Conservation (phyloP, 2,113 vertebrate species). For the Pomatostomus ruficeps region DNA sequence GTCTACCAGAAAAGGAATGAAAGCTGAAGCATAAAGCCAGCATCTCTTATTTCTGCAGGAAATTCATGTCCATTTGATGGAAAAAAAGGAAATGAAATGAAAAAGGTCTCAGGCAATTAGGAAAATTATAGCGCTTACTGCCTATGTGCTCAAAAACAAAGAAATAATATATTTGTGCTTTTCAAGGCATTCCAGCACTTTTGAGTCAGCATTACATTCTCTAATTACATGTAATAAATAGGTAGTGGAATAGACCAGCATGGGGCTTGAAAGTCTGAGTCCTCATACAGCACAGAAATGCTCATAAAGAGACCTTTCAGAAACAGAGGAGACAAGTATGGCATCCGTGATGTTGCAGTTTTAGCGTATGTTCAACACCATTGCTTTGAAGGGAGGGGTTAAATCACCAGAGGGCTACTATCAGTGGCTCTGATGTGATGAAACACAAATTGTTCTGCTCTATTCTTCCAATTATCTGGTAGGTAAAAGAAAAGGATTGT, state of each 20-base stretch:
- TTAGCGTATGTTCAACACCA: neutral
- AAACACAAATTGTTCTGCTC: slow-evolving; percentile 45
- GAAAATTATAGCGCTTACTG: neutral
- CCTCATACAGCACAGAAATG: neutral
- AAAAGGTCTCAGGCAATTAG: neutral
- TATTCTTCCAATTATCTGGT: slow-evolving; percentile 17
- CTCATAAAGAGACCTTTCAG: slow-evolving; percentile 54
- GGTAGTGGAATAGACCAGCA: slow-evolving; percentile 50
- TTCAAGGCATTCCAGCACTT: neutral
- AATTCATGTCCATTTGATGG: neutral
- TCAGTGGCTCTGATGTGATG: slow-evolving; percentile 44
- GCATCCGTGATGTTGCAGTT: neutral
- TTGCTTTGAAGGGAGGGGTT: slow-evolving; percentile 36
- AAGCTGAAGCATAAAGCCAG: neutral
- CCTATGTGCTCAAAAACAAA: neutral
- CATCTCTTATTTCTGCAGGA: neutral
- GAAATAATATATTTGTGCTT: neutral
- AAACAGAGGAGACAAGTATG: slow-evolving; percentile 36
- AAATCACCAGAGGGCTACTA: slow-evolving; percentile 14
- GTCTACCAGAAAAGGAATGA: neutral
- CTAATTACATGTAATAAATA: slow-evolving; percentile 41
- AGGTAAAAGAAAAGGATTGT: neutral
- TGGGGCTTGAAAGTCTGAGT: slow-evolving; percentile 27
- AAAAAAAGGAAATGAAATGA: neutral
- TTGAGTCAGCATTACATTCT: neutral